phyloP scores from a whole-genome alignment of 2,888 invertebrate genomes.

The Lasioglossum lativentre region DNA sequence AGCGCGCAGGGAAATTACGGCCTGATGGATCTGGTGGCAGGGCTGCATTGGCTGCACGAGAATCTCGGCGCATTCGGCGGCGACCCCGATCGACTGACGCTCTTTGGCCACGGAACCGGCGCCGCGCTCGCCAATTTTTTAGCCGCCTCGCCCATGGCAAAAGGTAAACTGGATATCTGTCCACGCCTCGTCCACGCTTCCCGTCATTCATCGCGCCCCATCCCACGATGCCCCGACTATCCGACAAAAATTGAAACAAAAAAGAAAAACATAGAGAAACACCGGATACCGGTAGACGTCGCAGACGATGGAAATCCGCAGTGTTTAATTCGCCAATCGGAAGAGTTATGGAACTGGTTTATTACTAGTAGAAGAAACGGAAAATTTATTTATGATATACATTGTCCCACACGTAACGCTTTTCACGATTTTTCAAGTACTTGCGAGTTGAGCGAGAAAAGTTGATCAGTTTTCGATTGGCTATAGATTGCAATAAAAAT shows the following conservation, averaged over 20 bases:
- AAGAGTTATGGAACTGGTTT: neutral
- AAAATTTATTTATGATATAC: neutral
- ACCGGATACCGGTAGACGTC: neutral
- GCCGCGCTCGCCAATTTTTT: conserved; percentile 98
- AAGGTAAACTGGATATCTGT: conserved; percentile 86
- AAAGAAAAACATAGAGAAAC: neutral
- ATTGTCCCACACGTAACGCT: too few species aligned
- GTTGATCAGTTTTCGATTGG: too few species aligned
- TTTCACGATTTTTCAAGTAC: too few species aligned
- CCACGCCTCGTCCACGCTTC: neutral
- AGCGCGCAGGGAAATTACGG: conserved; percentile 97
- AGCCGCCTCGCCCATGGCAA: conserved; percentile 97
- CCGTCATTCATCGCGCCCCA: neutral
- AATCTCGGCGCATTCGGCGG: conserved; percentile 98
- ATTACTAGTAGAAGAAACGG: neutral
- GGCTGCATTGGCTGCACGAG: conserved; percentile 97
- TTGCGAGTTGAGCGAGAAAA: too few species aligned
- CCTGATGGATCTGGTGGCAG: conserved; percentile 96
- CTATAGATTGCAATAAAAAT: too few species aligned
- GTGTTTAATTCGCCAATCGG: neutral
- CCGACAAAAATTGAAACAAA: neutral
- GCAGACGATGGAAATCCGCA: neutral
- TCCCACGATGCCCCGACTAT: neutral
- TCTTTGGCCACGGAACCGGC: conserved; percentile 98
- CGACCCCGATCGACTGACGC: conserved; percentile 95